Percentiles rank a stretch among this genome's conserved stretches.
These are phyloP conservation scores for Loris lydekkerianus DNA, from an alignment of 2,797 vertebrate species.

Conservation along the genomic window DNA sequence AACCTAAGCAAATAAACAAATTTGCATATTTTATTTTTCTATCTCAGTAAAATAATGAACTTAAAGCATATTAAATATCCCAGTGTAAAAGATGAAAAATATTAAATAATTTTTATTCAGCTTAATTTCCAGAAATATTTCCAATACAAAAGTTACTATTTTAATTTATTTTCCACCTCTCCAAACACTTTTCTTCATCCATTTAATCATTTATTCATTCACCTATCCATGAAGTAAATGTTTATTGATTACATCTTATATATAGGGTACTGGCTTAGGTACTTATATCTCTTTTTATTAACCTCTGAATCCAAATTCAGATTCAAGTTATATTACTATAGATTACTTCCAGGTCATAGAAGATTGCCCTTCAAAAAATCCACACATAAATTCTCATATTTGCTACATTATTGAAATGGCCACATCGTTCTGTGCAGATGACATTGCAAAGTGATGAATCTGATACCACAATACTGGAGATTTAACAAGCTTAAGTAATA, in stretches of 20 bases:
- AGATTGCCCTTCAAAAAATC: neutral
- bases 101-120: neutral
- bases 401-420: neutral
- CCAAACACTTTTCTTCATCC: neutral
- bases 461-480: neutral
- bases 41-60: neutral
- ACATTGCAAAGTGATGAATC: neutral
- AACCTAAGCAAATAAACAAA: neutral
- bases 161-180: neutral
- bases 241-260: neutral
- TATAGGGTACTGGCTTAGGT: neutral
- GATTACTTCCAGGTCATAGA: neutral
- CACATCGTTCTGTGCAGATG: neutral
- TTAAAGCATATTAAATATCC: neutral
- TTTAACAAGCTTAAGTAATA: constrained; percentile 34
- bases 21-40: neutral
- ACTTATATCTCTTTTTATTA: neutral
- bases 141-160: neutral
- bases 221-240: neutral
- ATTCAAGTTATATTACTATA: neutral
- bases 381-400: neutral
- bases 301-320: neutral
- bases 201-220: neutral
- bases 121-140: neutral
- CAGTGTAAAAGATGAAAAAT: neutral